Conservation (phyloP, 2,113 vertebrate species). For the Acanthisitta chloris region DNA sequence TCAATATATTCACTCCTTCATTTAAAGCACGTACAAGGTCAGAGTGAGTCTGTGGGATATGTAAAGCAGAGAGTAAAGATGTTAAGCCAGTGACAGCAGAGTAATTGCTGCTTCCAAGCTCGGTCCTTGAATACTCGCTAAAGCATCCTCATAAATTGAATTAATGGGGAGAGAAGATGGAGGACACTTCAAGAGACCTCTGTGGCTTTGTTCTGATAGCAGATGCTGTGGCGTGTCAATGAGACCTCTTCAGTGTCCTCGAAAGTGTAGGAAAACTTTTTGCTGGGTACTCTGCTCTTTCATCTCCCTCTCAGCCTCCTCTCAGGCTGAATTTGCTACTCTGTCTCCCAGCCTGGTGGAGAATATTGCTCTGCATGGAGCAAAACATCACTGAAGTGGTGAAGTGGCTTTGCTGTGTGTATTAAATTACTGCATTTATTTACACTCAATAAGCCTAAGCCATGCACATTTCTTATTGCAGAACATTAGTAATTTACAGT, state of each 20-base stretch:
- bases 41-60: background rate
- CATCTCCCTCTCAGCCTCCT: background rate
- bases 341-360: background rate
- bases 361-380: background rate
- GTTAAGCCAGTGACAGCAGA: background rate
- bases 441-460: background rate
- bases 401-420: background rate
- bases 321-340: background rate
- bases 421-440: background rate
- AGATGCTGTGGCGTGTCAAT: background rate
- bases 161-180: background rate
- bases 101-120: slow-evolving; percentile 9
- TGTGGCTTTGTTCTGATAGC: background rate
- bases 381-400: background rate
- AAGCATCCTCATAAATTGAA: background rate
- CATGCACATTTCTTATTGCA: background rate
- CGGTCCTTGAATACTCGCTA: background rate
- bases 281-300: background rate
- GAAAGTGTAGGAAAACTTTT: background rate
- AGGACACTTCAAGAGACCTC: background rate
- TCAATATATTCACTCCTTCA: background rate
- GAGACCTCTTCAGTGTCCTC: background rate
- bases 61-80: background rate
- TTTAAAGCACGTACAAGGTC: background rate
- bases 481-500: background rate